Evolutionary conservation across 2,113 vertebrate species (phyloP).

Genomic region (Morone saxatilis): DNA sequence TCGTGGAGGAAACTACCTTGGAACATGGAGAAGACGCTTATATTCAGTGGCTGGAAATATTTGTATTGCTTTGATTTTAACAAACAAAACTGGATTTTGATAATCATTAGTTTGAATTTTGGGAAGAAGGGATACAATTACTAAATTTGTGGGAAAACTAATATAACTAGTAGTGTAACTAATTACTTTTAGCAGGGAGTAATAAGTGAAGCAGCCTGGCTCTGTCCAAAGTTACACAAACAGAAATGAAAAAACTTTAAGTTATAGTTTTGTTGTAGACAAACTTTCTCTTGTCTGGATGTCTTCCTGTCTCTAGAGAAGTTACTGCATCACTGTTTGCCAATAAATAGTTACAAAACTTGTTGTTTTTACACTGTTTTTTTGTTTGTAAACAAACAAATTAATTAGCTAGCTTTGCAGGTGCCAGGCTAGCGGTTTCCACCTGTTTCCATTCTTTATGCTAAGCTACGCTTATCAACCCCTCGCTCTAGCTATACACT

Average conservation of each 20-base stretch:
- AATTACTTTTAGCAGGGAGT: too few species aligned
- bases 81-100: too few species aligned
- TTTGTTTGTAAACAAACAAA: background rate
- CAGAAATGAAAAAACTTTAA: background rate
- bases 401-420: background rate
- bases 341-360: background rate
- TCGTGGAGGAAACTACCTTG: too few species aligned
- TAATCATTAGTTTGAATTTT: too few species aligned
- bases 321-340: background rate
- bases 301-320: background rate
- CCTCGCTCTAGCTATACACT: background rate
- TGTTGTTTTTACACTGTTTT: background rate
- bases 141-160: too few species aligned
- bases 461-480: background rate
- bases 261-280: background rate
- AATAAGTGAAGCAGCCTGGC: background rate
- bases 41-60: too few species aligned
- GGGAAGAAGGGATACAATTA: too few species aligned
- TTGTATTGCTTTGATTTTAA: too few species aligned
- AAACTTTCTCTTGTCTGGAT: too few species aligned
- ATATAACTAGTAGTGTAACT: too few species aligned
- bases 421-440: background rate
- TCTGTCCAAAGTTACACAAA: background rate
- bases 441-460: background rate
- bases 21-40: too few species aligned